A percentile compares a stretch with the other conserved stretches of the same genome.
Conservation (phyloP, 2,888 invertebrate species). For the Yponomeuta sedellus region DNA sequence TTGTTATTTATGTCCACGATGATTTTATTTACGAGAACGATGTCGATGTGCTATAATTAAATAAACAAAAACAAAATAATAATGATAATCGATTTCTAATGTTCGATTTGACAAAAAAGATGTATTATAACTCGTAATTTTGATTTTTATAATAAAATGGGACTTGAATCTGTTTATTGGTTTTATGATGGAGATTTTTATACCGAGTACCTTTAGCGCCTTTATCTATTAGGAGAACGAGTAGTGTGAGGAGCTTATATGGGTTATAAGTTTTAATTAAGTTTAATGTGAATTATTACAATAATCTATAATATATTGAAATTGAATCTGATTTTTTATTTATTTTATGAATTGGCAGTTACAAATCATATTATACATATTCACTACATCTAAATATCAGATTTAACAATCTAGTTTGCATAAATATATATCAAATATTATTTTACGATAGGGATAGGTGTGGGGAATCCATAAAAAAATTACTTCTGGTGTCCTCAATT, state of each 20-base stretch:
- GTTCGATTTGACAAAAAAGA: conserved; percentile 67
- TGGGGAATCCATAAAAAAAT: no score
- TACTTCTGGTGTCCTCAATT: no score
- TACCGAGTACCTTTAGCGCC: conserved; percentile 75
- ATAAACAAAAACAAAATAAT: conserved; percentile 2
- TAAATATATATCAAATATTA: no score
- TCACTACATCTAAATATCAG: background rate
- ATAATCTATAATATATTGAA: conserved; percentile 77
- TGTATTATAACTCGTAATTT: conserved; percentile 77
- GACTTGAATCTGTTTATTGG: conserved; percentile 76
- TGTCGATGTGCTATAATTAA: conserved; percentile 59
- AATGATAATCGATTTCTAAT: conserved; percentile 56
- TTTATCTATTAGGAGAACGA: conserved; percentile 61
- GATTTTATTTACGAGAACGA: conserved; percentile 59
- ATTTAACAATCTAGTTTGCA: background rate
- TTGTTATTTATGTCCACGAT: conserved; percentile 72
- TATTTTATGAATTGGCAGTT: conserved; percentile 72
- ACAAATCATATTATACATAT: background rate
- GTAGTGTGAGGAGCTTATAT: conserved; percentile 72
- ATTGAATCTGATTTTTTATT: conserved; percentile 75
- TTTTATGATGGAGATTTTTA: conserved; percentile 74
- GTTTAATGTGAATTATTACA: conserved; percentile 76
- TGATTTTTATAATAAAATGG: conserved; percentile 77
- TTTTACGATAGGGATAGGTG: no score
- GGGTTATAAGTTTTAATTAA: conserved; percentile 74